Evolutionary conservation across 1,140 invertebrate species (phyloP).

Genomic region (Penaeus vannamei): DNA sequence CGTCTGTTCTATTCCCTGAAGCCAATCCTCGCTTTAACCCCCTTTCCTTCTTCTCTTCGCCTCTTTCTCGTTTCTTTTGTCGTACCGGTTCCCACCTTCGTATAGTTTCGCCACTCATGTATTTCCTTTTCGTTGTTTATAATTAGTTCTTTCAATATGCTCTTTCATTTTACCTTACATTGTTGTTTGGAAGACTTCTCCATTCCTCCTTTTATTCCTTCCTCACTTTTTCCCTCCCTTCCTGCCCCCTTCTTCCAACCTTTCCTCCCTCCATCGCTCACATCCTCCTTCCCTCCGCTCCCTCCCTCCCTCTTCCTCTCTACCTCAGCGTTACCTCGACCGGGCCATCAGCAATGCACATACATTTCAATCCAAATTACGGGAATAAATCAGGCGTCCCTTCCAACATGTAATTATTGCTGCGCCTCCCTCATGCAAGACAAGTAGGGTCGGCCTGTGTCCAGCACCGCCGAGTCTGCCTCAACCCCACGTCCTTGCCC

Average conservation of each 20-base stretch:
- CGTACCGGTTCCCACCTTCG: neutral
- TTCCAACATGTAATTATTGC: slow-evolving; percentile 64
- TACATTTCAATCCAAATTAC: slow-evolving; percentile 66
- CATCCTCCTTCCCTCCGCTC: slow-evolving; percentile 4
- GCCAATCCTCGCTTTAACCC: too few relatives aligned
- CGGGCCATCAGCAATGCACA: slow-evolving; percentile 63
- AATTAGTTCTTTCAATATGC: too few relatives aligned
- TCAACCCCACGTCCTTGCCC: neutral
- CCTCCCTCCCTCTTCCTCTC: neutral
- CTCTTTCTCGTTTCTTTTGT: neutral
- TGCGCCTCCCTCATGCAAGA: slow-evolving; percentile 63
- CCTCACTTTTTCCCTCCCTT: neutral
- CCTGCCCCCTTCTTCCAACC: neutral
- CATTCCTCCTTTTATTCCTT: too few relatives aligned
- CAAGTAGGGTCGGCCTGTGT: slow-evolving; percentile 62
- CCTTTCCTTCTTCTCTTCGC: neutral
- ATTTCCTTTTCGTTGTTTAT: too few relatives aligned
- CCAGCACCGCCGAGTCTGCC: slow-evolving; percentile 41
- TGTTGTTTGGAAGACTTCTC: too few relatives aligned
- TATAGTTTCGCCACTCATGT: neutral
- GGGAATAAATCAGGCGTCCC: slow-evolving; percentile 64
- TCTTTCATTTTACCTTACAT: too few relatives aligned
- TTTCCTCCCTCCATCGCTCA: neutral
- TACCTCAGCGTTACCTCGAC: slow-evolving; percentile 41
- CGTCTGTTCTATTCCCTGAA: too few relatives aligned